Evolutionary conservation across 2,113 vertebrate genomes (phyloP).

Genomic region (Brevimyrus niger): DNA sequence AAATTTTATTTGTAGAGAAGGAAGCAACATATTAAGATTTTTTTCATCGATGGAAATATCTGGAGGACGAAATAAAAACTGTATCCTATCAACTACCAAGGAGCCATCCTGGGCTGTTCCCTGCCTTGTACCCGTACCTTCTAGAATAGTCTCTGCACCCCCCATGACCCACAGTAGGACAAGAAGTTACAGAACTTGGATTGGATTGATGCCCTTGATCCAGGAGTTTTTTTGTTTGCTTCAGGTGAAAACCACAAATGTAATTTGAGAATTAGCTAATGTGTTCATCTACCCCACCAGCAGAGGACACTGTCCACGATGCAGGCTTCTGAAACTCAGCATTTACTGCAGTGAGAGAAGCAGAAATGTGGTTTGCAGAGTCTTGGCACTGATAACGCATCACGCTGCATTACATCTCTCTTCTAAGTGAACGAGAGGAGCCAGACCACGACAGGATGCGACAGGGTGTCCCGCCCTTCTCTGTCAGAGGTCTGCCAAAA

Average conservation of each 20-base stretch:
- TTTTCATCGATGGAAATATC: background rate
- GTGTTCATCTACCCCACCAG: background rate
- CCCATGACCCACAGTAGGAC: background rate
- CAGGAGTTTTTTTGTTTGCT: background rate
- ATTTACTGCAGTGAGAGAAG: background rate
- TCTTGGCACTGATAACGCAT: background rate
- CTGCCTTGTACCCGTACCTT: background rate
- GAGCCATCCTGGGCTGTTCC: background rate
- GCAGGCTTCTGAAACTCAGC: background rate
- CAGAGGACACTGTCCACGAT: background rate
- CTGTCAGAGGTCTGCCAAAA: background rate
- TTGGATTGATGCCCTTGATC: background rate
- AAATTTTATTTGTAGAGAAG: background rate
- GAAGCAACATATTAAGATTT: background rate
- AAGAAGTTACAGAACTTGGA: background rate
- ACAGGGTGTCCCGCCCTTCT: background rate
- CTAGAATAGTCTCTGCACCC: too few relatives aligned
- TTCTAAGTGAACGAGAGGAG: background rate
- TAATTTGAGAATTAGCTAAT: background rate
- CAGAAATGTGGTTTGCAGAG: background rate
- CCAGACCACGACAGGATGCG: background rate
- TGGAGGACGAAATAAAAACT: background rate
- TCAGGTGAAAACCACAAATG: background rate
- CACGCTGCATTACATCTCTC: background rate
- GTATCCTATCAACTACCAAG: background rate